These are phyloP conservation scores for Vanessa tameamea DNA, from an alignment of 1,140 invertebrate genomes.

Conservation along the genomic window DNA sequence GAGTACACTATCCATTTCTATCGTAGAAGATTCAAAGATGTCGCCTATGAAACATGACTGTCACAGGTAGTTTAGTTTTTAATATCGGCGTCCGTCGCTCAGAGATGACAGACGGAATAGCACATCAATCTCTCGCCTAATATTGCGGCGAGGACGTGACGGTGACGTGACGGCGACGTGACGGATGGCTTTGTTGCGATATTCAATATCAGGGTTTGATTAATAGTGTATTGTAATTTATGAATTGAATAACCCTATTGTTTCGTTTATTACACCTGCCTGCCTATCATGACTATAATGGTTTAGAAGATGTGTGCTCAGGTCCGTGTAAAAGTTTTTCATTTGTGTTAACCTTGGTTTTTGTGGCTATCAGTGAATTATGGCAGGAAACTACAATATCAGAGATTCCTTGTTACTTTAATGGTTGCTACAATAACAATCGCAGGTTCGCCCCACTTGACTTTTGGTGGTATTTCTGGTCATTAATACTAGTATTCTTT, in stretches of 20 bases:
- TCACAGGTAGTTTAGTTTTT: slow-evolving; percentile 6
- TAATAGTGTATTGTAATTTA: slow-evolving; percentile 9
- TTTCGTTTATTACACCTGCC: neutral
- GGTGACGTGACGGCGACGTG: slow-evolving; percentile 1
- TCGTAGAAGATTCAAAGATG: too few species aligned
- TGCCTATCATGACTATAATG: neutral
- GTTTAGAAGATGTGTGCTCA: too few species aligned
- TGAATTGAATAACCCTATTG: neutral
- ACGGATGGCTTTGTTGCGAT: slow-evolving; percentile 12
- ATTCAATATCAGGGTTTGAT: slow-evolving; percentile 17
- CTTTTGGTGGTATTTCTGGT: too few species aligned
- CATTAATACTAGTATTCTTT: too few species aligned
- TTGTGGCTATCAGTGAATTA: too few species aligned
- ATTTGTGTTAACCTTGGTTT: too few species aligned
- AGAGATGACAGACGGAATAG: slow-evolving; percentile 9
- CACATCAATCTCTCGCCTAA: slow-evolving; percentile 16
- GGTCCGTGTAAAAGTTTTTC: too few species aligned
- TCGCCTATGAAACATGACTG: neutral
- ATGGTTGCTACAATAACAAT: too few species aligned
- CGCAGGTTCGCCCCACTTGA: too few species aligned
- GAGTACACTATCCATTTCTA: too few species aligned
- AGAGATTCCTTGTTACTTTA: too few species aligned
- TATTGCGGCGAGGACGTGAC: slow-evolving; percentile 4
- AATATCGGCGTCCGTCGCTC: neutral
- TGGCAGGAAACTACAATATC: too few species aligned